These are phyloP conservation scores for Theocolax elegans DNA, from an alignment of 1,140 invertebrate species.

Conservation along the genomic window DNA sequence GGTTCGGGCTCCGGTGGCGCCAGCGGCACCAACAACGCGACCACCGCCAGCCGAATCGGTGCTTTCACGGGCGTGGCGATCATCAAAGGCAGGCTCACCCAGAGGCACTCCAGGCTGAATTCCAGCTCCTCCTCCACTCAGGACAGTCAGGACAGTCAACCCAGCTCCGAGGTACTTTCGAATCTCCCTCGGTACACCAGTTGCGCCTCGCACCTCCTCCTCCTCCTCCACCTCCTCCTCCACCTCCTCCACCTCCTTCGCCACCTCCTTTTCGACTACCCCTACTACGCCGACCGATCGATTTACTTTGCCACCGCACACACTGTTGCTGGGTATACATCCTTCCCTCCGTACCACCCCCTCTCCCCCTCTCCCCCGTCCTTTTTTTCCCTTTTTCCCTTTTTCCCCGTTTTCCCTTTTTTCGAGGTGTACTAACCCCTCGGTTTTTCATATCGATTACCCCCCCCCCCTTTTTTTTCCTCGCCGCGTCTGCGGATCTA, in stretches of 20 bases:
- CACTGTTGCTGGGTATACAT: too few relatives aligned
- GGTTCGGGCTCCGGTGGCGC: background rate
- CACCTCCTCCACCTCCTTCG: background rate
- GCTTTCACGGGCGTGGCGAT: slow-evolving; percentile 62
- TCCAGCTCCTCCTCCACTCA: background rate
- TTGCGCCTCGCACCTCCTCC: background rate
- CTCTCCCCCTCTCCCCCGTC: background rate
- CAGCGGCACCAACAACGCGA: background rate
- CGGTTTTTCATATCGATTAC: too few relatives aligned
- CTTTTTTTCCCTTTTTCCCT: too few relatives aligned
- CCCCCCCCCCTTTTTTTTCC: too few relatives aligned
- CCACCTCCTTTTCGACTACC: too few relatives aligned
- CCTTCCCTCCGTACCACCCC: background rate
- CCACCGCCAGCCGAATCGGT: slow-evolving; percentile 51
- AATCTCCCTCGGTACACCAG: too few relatives aligned
- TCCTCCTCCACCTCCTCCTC: background rate
- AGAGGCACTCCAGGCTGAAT: slow-evolving; percentile 44
- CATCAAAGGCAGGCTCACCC: slow-evolving; percentile 59
- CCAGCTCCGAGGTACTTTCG: slow-evolving; percentile 64
- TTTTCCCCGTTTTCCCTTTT: too few relatives aligned
- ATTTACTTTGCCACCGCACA: too few relatives aligned
- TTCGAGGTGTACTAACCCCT: too few relatives aligned
- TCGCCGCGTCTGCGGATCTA: too few relatives aligned
- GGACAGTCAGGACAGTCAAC: slow-evolving; percentile 52
- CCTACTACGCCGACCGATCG: too few relatives aligned